Conservation (phyloP, 2,888 invertebrate species). For the Conus canariensis region DNA sequence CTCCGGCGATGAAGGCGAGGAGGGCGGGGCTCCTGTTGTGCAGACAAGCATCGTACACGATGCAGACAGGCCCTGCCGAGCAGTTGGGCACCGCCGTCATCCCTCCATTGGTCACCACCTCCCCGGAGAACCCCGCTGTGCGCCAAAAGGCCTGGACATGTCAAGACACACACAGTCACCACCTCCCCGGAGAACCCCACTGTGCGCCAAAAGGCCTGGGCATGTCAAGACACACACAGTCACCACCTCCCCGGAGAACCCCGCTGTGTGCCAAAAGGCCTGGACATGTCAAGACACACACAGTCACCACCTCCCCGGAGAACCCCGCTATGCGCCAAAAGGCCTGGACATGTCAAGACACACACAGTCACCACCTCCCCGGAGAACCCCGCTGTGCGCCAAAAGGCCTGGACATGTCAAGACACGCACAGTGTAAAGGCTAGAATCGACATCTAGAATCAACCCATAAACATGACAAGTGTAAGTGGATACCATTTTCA, state of each 20-base stretch:
- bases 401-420: slow-evolving; percentile 70
- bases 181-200: background rate
- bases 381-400: slow-evolving; percentile 74
- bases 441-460: no score
- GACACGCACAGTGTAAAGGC: slow-evolving; percentile 49
- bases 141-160: slow-evolving; percentile 76
- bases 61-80: slow-evolving; percentile 73
- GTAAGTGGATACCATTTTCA: no score
- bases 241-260: no score
- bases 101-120: slow-evolving; percentile 76
- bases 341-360: no score
- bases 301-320: no score
- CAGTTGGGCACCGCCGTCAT: slow-evolving; percentile 57
- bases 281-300: no score
- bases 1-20: slow-evolving; percentile 77
- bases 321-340: no score
- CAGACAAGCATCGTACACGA: slow-evolving; percentile 77
- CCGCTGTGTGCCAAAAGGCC: no score
- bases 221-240: no score
- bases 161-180: background rate
- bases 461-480: no score
- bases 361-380: slow-evolving; percentile 79
- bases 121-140: slow-evolving; percentile 76
- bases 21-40: slow-evolving; percentile 76
- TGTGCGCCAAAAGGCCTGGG: no score